Evolutionary conservation across 2,888 invertebrate species (phyloP).

Genomic region (Sinhomidia bicolor): DNA sequence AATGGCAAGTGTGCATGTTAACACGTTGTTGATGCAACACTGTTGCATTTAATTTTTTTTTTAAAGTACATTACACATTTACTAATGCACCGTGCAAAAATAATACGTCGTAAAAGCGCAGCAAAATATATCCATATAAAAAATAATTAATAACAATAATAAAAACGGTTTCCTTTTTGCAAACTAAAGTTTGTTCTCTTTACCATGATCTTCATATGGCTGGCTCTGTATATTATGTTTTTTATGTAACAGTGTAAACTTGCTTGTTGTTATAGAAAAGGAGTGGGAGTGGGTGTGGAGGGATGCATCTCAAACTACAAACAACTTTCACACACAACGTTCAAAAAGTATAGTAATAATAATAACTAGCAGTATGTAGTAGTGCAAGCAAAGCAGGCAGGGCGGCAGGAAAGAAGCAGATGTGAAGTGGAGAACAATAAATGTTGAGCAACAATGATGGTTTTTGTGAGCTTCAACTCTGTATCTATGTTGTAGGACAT

Average conservation of each 20-base stretch:
- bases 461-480: neutral
- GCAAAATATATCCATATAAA: neutral
- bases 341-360: neutral
- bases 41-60: neutral
- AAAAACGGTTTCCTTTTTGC: neutral
- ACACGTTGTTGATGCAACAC: neutral
- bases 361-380: neutral
- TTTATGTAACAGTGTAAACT: neutral
- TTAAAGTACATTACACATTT: neutral
- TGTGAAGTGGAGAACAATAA: neutral
- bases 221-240: neutral
- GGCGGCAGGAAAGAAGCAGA: neutral
- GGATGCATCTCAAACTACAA: conserved; percentile 25
- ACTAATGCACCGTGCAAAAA: neutral
- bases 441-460: neutral
- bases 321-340: conserved; percentile 41
- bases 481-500: conserved; percentile 55
- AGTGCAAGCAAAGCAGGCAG: neutral
- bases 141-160: neutral
- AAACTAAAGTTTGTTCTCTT: too few relatives aligned
- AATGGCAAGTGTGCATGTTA: neutral
- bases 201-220: neutral
- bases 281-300: conserved; percentile 37
- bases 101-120: neutral
- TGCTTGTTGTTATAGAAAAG: neutral